phyloP scores from a whole-genome alignment of 2,888 invertebrate species.

The Xanthia icteritia region DNA sequence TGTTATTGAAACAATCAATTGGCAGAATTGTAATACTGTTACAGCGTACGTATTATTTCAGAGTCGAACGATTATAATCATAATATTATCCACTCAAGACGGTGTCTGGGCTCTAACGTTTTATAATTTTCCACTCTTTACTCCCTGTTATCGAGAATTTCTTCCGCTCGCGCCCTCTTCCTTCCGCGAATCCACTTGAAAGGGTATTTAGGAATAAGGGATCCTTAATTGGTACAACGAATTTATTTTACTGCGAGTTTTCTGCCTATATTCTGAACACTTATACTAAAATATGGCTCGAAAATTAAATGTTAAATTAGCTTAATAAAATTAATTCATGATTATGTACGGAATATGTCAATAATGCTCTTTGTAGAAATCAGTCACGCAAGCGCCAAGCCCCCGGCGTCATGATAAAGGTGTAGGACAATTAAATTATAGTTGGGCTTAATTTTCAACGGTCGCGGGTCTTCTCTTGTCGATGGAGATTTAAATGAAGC shows the following conservation, averaged over 20 bases:
- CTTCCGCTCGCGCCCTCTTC: conserved; percentile 87
- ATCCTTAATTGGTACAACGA: conserved; percentile 86
- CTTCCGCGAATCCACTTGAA: conserved; percentile 85
- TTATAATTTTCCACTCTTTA: conserved; percentile 86
- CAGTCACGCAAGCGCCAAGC: conserved; percentile 51
- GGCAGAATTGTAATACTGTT: conserved; percentile 38
- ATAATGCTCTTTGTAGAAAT: conserved; percentile 59
- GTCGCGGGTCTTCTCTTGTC: conserved; percentile 79
- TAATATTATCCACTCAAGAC: conserved; percentile 78
- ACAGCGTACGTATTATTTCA: conserved; percentile 66
- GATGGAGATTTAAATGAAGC: conserved; percentile 88
- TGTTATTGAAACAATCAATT: conserved; percentile 45
- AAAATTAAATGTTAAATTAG: conserved; percentile 29
- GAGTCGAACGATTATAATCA: conserved; percentile 76
- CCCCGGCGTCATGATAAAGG: conserved; percentile 41
- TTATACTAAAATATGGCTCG: conserved; percentile 47
- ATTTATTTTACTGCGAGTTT: conserved; percentile 82
- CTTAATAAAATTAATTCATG: conserved; percentile 29
- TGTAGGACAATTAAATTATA: conserved; percentile 62
- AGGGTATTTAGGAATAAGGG: conserved; percentile 87
- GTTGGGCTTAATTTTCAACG: conserved; percentile 79
- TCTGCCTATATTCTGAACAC: conserved; percentile 69
- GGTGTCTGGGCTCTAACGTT: conserved; percentile 81
- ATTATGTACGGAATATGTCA: conserved; percentile 30
- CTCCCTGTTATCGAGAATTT: conserved; percentile 86